Evolutionary conservation across 35 echinoderm and acorn worm genomes (phyloP), one percentile per base, ranked within the genome.

Genomic region (Amphiura filiformis): DNA sequence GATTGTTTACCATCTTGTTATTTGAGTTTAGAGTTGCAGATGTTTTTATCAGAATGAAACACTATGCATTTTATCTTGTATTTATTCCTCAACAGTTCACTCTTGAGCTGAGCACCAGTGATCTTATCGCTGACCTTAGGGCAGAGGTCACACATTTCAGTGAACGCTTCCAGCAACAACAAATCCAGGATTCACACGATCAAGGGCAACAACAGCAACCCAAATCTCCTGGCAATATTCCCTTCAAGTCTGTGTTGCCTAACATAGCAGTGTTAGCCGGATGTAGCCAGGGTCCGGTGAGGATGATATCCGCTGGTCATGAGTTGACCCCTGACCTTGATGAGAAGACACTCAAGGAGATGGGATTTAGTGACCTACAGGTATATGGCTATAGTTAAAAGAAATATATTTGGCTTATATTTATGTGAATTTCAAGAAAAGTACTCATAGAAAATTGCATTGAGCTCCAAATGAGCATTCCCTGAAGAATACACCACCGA

Each of bases 221-320:
- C 40, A 49, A 79, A 9, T 36, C 57, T 23, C 80, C 38, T 40
- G 3, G 17, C 83, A 37, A 33, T 39, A 38, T 85, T 78, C 13
- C 75, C 56, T 32, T 75, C 85, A 22, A 78, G 64, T 77, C 36
- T 78, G 44, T 47, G 65, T 31, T 47, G 64, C 36, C 39, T 75
- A 35, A 65, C 47, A 61, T 88, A 77, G 28, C 39, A 37, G 35
- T 80, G 35, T 20, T 31, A 37, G 37, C 39, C 65, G 36, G 38
- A 76, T 32, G 86, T 37, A 31, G 89, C 81, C 28, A 87, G 89
- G 32, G 93, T 13, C 93, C 93, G 13, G 89, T 95, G 3, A 82
- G 93, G 36, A 95, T 95, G 93, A 91, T 95, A 38, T 95, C 93
- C 20, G 88, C 81, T 40, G 93, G 93, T n/a, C 93, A 95, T 81